A percentile compares a stretch with the other conserved stretches of the same genome.
These are phyloP conservation scores for Champsocephalus gunnari DNA, from an alignment of 2,797 vertebrate species.

Conservation along the genomic window DNA sequence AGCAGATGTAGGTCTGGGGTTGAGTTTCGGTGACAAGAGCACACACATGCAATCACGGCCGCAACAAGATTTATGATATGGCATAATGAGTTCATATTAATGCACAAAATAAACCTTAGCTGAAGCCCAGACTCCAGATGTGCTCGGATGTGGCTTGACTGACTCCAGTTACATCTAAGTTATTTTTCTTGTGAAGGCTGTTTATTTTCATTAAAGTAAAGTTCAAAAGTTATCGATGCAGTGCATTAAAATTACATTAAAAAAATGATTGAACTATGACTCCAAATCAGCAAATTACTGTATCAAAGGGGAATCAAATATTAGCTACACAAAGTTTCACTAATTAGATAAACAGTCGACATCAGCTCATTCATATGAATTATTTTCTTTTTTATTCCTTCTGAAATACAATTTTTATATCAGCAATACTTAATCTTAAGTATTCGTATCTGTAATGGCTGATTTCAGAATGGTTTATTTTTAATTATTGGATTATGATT, in stretches of 20 bases:
- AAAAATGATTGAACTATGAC: conserved; percentile 2
- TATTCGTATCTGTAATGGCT: no score
- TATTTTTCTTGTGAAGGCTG: conserved; percentile 32
- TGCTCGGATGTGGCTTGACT: conserved; percentile 54
- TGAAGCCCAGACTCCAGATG: conserved; percentile 70
- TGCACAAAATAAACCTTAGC: conserved; percentile 52
- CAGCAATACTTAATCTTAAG: no score
- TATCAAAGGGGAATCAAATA: conserved; percentile 5
- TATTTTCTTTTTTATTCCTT: not conserved
- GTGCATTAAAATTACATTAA: conserved; percentile 16
- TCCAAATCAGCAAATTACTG: conserved; percentile 20
- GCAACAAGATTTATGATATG: conserved; percentile 72
- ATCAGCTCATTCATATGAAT: not conserved
- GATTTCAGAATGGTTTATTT: no score
- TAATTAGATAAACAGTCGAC: conserved; percentile 17
- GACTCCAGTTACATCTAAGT: conserved; percentile 50
- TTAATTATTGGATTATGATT: no score
- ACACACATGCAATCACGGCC: conserved; percentile 67
- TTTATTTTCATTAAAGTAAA: conserved; percentile 64
- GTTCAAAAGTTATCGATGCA: conserved; percentile 46
- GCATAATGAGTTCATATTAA: conserved; percentile 69
- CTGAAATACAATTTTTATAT: not conserved
- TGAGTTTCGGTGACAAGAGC: conserved; percentile 63
- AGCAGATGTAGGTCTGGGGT: conserved; percentile 61
- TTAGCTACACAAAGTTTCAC: not conserved